Conservation (phyloP, 1,140 invertebrate genomes). For the Megalopta genalis region DNA sequence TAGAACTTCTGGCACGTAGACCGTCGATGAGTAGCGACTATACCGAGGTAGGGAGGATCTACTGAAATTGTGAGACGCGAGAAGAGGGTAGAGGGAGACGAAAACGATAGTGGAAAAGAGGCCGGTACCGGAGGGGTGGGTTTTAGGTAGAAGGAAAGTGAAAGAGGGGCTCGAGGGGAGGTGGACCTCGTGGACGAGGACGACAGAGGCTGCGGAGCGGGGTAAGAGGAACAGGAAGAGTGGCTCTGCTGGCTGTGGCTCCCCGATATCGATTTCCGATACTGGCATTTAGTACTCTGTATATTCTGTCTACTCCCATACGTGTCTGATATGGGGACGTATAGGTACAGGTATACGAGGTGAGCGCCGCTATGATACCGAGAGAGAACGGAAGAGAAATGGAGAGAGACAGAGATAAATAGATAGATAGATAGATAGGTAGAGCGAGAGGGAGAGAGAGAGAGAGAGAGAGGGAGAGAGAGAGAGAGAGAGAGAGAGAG, state of each 20-base stretch:
- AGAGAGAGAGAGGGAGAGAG: constrained; percentile 10
- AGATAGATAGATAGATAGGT: neutral
- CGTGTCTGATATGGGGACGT: constrained; percentile 70
- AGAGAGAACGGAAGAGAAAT: constrained; percentile 5
- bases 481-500: constrained; percentile 16
- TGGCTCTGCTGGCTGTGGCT: constrained; percentile 74
- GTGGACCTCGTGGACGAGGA: constrained; percentile 16
- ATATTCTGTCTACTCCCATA: constrained; percentile 77
- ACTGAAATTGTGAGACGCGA: constrained; percentile 46
- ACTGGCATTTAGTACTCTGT: constrained; percentile 77
- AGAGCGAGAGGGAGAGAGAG: neutral
- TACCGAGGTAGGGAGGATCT: neutral
- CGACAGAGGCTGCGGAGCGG: constrained; percentile 44
- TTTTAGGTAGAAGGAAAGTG: constrained; percentile 17
- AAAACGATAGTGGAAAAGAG: constrained; percentile 7
- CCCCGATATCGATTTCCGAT: constrained; percentile 78
- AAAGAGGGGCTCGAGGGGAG: constrained; percentile 64
- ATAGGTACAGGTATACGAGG: constrained; percentile 65
- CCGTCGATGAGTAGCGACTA: neutral
- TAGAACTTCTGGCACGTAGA: too few relatives aligned
- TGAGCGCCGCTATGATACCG: constrained; percentile 55
- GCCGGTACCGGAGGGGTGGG: neutral
- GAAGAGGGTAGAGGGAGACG: neutral
- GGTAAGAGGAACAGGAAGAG: constrained; percentile 63
- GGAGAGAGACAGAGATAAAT: neutral